Conservation (phyloP, 2,888 invertebrate species). For the Timandra comae region DNA sequence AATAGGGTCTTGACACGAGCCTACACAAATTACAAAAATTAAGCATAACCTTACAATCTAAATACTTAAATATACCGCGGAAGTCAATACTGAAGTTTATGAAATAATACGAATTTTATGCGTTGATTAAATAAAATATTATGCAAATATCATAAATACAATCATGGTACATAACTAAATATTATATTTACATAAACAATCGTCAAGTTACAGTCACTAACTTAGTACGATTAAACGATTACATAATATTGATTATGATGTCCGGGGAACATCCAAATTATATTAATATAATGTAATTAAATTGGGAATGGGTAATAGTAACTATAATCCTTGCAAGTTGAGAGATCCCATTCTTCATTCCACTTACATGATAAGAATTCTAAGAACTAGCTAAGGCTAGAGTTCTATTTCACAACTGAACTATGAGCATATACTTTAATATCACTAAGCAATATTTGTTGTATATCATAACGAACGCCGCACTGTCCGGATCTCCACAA, state of each 20-base stretch:
- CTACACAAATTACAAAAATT: slow-evolving; percentile 70
- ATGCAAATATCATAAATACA: slow-evolving; percentile 44
- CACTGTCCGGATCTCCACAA: slow-evolving; percentile 35
- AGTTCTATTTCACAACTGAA: slow-evolving; percentile 67
- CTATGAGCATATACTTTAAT: slow-evolving; percentile 70
- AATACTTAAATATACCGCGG: slow-evolving; percentile 57
- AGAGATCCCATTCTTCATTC: slow-evolving; percentile 38
- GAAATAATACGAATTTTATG: slow-evolving; percentile 59
- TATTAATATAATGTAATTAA: slow-evolving; percentile 10
- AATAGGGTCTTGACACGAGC: slow-evolving; percentile 51
- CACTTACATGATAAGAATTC: slow-evolving; percentile 42
- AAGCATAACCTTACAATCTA: slow-evolving; percentile 67
- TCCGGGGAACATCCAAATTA: slow-evolving; percentile 2
- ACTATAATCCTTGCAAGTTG: slow-evolving; percentile 20
- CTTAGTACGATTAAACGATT: not conserved
- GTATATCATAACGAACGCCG: slow-evolving; percentile 40
- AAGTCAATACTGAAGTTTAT: slow-evolving; percentile 71
- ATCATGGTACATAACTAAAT: slow-evolving; percentile 40
- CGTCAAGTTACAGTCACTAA: slow-evolving; percentile 14
- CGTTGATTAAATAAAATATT: slow-evolving; percentile 61
- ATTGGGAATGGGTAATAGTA: slow-evolving; percentile 7
- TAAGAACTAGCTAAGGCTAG: slow-evolving; percentile 68
- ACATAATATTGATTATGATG: not conserved
- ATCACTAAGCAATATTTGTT: slow-evolving; percentile 66
- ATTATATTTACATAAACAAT: slow-evolving; percentile 22